phyloP scores from a whole-genome alignment of 1,140 invertebrate species.

The Cotesia glomerata region DNA sequence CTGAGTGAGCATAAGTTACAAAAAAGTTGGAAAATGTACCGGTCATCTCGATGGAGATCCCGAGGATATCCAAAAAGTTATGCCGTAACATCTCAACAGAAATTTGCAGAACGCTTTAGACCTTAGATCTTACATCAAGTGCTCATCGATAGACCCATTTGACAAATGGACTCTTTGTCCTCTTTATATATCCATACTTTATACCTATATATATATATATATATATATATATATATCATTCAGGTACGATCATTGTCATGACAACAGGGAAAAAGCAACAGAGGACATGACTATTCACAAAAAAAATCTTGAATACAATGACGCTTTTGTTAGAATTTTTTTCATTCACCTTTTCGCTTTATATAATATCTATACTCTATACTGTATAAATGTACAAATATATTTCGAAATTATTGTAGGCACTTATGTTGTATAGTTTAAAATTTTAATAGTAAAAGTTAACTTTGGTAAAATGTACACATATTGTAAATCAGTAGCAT shows the following conservation, averaged over 20 bases:
- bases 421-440: too few species aligned
- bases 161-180: conserved; percentile 46
- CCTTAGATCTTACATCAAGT: conserved; percentile 34
- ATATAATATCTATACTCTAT: too few species aligned
- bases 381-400: too few species aligned
- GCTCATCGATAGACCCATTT: conserved; percentile 36
- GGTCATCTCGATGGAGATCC: background rate
- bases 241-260: conserved; percentile 38
- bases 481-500: too few species aligned
- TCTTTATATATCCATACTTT: background rate
- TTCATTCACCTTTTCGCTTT: too few species aligned
- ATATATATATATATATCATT: conserved; percentile 12
- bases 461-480: too few species aligned
- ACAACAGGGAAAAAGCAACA: conserved; percentile 2
- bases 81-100: conserved; percentile 6
- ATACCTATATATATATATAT: conserved; percentile 13
- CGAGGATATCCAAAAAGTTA: conserved; percentile 9
- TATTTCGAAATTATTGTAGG: too few species aligned
- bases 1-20: background rate
- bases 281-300: conserved; percentile 3
- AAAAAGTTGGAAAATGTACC: conserved; percentile 1
- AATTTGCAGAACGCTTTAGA: conserved; percentile 9
- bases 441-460: too few species aligned
- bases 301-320: conserved; percentile 17
- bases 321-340: conserved; percentile 23